These are phyloP conservation scores for Gymnothorax javanicus DNA, from an alignment of 2,797 vertebrate species.

Conservation along the genomic window DNA sequence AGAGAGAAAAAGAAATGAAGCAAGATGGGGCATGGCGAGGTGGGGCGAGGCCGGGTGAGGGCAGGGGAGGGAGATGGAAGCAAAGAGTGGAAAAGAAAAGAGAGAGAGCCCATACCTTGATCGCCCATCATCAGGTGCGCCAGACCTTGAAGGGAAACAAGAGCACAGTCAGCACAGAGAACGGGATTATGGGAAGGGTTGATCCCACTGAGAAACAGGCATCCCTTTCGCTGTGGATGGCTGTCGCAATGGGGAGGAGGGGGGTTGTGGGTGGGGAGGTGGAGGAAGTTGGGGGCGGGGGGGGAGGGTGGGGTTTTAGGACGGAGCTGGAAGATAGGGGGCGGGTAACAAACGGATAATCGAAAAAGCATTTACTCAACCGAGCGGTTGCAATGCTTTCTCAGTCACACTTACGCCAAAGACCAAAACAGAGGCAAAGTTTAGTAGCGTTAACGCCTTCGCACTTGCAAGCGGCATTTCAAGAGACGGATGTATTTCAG, in stretches of 20 bases:
- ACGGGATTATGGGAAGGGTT: slow-evolving; percentile 87
- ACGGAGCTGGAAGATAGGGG: slow-evolving; percentile 37
- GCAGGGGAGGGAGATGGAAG: slow-evolving; percentile 69
- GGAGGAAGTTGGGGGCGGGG: slow-evolving; percentile 18
- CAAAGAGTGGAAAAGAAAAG: slow-evolving; percentile 68
- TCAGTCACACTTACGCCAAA: slow-evolving; percentile 57
- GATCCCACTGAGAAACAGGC: slow-evolving; percentile 73
- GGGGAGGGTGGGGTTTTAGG: slow-evolving; percentile 41
- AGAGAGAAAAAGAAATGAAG: slow-evolving; percentile 45
- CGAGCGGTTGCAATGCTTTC: slow-evolving; percentile 78
- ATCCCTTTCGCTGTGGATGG: slow-evolving; percentile 78
- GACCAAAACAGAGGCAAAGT: slow-evolving; percentile 33
- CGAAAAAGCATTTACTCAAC: slow-evolving; percentile 76
- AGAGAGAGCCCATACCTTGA: slow-evolving; percentile 95
- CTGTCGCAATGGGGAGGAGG: slow-evolving; percentile 59
- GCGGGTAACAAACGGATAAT: slow-evolving; percentile 55
- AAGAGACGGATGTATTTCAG: neutral
- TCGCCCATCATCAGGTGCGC: slow-evolving; percentile 99
- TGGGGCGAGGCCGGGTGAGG: slow-evolving; percentile 65
- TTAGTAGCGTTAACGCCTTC: neutral
- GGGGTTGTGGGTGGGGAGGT: slow-evolving; percentile 29
- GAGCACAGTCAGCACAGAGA: slow-evolving; percentile 98
- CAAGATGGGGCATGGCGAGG: slow-evolving; percentile 67
- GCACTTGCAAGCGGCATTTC: neutral
- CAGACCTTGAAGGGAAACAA: slow-evolving; percentile 99